Conservation (phyloP, 2,797 vertebrate genomes). For the Smutsia temminckii region DNA sequence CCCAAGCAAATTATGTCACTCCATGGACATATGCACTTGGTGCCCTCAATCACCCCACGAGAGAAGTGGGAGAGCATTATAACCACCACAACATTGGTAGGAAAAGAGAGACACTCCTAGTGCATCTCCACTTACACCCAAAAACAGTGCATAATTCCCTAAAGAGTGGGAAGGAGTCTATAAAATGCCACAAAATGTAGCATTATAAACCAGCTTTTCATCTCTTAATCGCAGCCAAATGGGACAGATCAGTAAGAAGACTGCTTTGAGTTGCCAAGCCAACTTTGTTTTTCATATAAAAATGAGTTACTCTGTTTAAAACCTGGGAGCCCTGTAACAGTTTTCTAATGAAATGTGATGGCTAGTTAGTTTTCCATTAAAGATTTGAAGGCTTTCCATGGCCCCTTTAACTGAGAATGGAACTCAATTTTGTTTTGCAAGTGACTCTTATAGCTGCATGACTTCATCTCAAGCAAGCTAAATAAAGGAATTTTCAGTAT, state of each 20-base stretch:
- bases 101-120: neutral
- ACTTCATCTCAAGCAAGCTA: conserved; percentile 66
- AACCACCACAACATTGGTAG: no score
- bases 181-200: rapidly evolving
- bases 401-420: conserved; percentile 39
- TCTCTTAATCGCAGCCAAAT: neutral
- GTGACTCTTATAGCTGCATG: conserved; percentile 65
- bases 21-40: neutral
- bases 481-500: conserved; percentile 66
- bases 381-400: neutral
- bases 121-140: neutral
- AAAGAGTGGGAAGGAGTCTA: neutral
- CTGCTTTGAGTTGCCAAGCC: neutral
- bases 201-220: neutral
- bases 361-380: rapidly evolving
- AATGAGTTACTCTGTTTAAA: neutral
- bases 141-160: rapidly evolving
- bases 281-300: neutral
- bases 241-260: rapidly evolving
- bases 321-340: neutral
- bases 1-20: neutral
- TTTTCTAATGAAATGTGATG: neutral
- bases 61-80: neutral
- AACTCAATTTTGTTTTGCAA: conserved; percentile 60
- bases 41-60: neutral